Base-by-base conservation (phyloP, 2,888 invertebrate species). In the Drosophila picticornis region DNA sequence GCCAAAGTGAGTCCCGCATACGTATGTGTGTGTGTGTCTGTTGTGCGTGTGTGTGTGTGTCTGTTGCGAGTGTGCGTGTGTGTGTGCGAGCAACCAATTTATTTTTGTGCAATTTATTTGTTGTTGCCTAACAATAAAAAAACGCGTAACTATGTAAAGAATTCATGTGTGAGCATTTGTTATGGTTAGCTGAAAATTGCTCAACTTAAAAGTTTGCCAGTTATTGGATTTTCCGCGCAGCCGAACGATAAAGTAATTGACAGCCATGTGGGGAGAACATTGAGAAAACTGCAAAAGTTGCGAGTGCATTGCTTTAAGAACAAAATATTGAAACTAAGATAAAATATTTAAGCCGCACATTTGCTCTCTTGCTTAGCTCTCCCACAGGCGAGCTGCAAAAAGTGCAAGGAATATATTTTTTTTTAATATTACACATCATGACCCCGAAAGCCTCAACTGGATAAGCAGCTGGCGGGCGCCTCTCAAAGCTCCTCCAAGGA, bases 71-170 rank as follows among this genome's bases (percentile, higher is more conserved):
- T 43, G 63, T 53, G 50, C 61, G 27, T 65, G 70, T 59, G 66
- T 25, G 55, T 60, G 19, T 4, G n/a, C 10, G 10, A 16, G 46
- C 4, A 55, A 29, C 56, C 68, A 82, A 77, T 83, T 82, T 76
- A 72, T 77, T 80, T 89, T 80, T 60, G 67, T 65, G 73, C 73
- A 75, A 69, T 71, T 81, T 80, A 74, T 83, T 80, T 78, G 71
- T 72, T 79, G 75, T 84, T 76, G n/a, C n/a, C n/a, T n/a, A n/a
- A n/a, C n/a, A n/a, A n/a, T n/a, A n/a, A n/a, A n/a, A n/a, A n/a
- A n/a, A 77, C 74, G 76, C 90, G 76, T 84, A 88, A 89, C 90
- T 82, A 87, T 84, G 81, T 87, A 59, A 80, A 79, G 76, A 75
- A 83, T 84, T 84, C 89, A 86, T 79, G 77, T 75, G 83, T 72